A percentile compares a stretch with the other conserved stretches of the same genome.
These are phyloP conservation scores for Ceraclea dissimilis DNA, from an alignment of 2,888 invertebrate species.

Conservation along the genomic window DNA sequence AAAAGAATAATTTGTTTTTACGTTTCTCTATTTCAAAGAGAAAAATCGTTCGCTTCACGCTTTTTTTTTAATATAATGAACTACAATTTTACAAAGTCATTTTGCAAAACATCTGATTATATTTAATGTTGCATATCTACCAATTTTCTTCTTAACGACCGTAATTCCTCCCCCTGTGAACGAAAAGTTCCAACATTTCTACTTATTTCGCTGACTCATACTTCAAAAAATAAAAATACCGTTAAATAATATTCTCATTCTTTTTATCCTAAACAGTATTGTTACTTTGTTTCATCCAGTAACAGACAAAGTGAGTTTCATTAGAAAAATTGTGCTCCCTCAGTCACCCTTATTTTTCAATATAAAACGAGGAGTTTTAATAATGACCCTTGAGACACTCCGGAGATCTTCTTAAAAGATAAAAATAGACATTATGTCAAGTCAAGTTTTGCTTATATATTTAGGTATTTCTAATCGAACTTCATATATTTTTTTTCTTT, in stretches of 20 bases:
- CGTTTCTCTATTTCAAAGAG: slow-evolving; percentile 6
- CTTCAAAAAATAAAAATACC: not conserved
- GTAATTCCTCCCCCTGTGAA: not conserved
- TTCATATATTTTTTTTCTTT: too few relatives aligned
- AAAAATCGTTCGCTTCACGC: slow-evolving; percentile 1
- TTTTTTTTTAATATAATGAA: not conserved
- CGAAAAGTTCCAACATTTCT: not conserved
- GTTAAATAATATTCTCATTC: not conserved
- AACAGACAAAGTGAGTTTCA: not conserved
- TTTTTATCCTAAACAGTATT: too few relatives aligned
- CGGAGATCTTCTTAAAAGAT: too few relatives aligned
- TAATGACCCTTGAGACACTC: too few relatives aligned
- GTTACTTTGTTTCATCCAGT: not conserved
- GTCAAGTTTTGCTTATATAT: too few relatives aligned
- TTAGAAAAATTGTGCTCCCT: not conserved
- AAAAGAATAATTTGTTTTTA: slow-evolving; percentile 12
- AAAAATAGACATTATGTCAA: too few relatives aligned
- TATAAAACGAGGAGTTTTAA: too few relatives aligned
- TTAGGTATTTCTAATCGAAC: too few relatives aligned
- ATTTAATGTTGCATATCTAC: slow-evolving; percentile 9
- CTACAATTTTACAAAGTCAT: slow-evolving; percentile 12
- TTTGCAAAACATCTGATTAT: slow-evolving; percentile 17
- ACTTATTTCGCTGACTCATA: slow-evolving; percentile 2
- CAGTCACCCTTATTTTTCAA: too few relatives aligned
- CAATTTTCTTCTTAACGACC: slow-evolving; percentile 3